Percentiles rank a stretch among this genome's conserved stretches.
These are phyloP conservation scores for Hemithea aestivaria DNA, from an alignment of 2,888 invertebrate species.

Conservation along the genomic window DNA sequence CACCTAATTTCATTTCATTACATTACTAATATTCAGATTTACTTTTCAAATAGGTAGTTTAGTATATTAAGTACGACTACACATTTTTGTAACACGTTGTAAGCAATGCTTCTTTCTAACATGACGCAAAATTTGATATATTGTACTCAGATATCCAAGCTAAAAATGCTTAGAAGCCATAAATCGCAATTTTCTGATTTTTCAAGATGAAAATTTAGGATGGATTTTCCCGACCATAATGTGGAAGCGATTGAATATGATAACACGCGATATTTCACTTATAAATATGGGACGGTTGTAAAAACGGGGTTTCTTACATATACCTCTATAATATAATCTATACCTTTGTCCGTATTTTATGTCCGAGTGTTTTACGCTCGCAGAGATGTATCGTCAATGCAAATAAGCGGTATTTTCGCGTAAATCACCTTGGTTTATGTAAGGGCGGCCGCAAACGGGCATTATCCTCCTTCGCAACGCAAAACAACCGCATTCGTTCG, in stretches of 20 bases:
- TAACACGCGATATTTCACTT: constrained; percentile 54
- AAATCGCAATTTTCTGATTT: constrained; percentile 1
- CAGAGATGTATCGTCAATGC: constrained; percentile 58
- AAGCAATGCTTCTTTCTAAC: no score
- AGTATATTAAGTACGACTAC: no score
- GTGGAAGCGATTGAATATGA: constrained; percentile 50
- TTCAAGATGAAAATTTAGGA: constrained; percentile 1
- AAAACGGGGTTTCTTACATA: constrained; percentile 59
- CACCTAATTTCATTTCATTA: no score
- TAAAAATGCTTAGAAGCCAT: constrained; percentile 10
- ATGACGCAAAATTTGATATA: constrained; percentile 13
- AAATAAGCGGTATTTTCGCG: constrained; percentile 62
- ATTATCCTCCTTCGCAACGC: constrained; percentile 43
- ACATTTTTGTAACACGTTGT: no score
- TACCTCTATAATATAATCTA: constrained; percentile 64
- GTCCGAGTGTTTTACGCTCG: constrained; percentile 51
- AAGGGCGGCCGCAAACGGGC: constrained; percentile 45
- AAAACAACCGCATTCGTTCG: constrained; percentile 48
- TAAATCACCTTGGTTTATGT: constrained; percentile 59
- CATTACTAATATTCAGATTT: no score
- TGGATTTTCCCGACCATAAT: constrained; percentile 36
- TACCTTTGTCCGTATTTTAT: constrained; percentile 61
- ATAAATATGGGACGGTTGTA: constrained; percentile 53
- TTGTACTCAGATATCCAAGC: constrained; percentile 12
- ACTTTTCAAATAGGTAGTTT: no score